Percentiles rank a stretch among this genome's conserved stretches.
Evolutionary conservation across 1,140 invertebrate genomes (phyloP).

Genomic region (Melipona quadrifasciata): DNA sequence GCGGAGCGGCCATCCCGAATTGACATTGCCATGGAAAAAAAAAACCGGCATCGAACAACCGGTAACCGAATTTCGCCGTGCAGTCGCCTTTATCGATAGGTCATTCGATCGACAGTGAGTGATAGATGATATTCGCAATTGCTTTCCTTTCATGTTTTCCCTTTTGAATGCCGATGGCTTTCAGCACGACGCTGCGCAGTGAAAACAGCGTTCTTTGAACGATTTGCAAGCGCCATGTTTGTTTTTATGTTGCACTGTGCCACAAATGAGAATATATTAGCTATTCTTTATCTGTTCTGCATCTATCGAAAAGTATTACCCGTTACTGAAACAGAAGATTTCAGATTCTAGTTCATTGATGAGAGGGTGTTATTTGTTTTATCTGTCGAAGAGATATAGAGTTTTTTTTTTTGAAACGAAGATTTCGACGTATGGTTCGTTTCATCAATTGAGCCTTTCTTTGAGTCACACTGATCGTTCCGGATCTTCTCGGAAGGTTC

Average conservation of each 20-base stretch:
- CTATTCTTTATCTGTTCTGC: no score
- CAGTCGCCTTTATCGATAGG: background rate
- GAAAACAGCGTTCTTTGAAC: background rate
- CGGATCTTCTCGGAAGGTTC: no score
- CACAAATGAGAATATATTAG: no score
- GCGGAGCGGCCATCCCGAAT: background rate
- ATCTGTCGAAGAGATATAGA: background rate
- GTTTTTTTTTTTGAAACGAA: background rate
- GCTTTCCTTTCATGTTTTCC: background rate
- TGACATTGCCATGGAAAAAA: slow-evolving; percentile 24
- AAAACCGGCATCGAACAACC: slow-evolving; percentile 16
- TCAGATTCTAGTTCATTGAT: no score
- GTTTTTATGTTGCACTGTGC: background rate
- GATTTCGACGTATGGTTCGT: no score
- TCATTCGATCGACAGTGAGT: background rate
- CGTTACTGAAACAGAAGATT: no score
- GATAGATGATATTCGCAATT: background rate
- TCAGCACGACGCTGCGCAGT: background rate
- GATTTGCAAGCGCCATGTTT: background rate
- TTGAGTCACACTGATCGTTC: background rate
- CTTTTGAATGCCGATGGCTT: background rate
- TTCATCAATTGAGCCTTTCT: no score
- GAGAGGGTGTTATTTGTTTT: no score
- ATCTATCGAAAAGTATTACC: no score
- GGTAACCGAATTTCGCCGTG: background rate